These are phyloP conservation scores for Actenoides hombroni DNA, from an alignment of 2,113 vertebrate species.

Conservation along the genomic window DNA sequence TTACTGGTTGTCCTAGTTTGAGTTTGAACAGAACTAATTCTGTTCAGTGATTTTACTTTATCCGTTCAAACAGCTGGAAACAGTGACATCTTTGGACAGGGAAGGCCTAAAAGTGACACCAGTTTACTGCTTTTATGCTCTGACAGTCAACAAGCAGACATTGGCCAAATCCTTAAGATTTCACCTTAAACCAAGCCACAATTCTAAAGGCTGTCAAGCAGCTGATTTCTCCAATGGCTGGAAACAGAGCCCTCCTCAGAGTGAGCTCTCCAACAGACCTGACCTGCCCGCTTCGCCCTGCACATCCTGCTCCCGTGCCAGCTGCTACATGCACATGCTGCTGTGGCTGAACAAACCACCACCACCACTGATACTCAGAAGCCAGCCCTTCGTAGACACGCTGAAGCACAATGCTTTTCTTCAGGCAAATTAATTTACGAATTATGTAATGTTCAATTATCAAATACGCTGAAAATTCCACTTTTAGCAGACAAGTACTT, in stretches of 20 bases:
- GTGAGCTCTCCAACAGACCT: not conserved
- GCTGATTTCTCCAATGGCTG: not conserved
- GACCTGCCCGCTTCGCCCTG: not conserved
- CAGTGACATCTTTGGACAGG: not conserved
- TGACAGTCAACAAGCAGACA: not conserved
- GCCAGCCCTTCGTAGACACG: not conserved
- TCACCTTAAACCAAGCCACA: not conserved
- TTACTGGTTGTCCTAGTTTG: not conserved
- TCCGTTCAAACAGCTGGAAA: too few relatives aligned
- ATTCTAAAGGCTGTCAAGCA: not conserved
- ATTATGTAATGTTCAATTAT: not conserved
- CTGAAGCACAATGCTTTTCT: not conserved
- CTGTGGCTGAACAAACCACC: not conserved
- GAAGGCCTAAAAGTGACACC: not conserved
- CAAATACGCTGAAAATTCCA: not conserved
- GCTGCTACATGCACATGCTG: not conserved
- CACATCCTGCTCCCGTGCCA: not conserved
- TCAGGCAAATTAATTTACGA: slow-evolving; percentile 1
- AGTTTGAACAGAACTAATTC: too few relatives aligned
- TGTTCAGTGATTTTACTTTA: too few relatives aligned
- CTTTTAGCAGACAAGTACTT: not conserved
- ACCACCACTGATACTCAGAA: not conserved
- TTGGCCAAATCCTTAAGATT: not conserved
- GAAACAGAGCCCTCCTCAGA: not conserved
- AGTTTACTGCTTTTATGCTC: not conserved